Evolutionary conservation across 2,888 invertebrate genomes (phyloP), one percentile per base, ranked within the genome.

Genomic region (Drosophila siamana): DNA sequence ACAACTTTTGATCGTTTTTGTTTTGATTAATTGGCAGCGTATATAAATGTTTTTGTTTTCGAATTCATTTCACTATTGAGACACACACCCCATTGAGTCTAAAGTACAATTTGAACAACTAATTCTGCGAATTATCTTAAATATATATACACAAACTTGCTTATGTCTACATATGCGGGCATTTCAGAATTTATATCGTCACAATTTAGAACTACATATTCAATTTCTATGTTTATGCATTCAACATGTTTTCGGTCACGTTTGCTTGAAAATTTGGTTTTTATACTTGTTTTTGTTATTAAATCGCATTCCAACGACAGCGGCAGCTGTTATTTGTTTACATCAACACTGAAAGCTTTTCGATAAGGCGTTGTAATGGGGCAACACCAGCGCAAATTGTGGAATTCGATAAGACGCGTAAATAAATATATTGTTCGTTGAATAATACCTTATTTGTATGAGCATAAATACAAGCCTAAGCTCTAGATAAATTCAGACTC

Each of bases 201-300:
- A 33, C 11, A 33, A n/a, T 33, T 33, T 4, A 33, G 33, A 33
- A 8, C 36, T 16, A 51, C 16, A 33, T 3, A 9, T 15, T 44
- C 13, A 15, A 30, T 41, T 41, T 59, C 22, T 26, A n/a, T 40
- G 26, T 19, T 46, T 13, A 36, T 46, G 1, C 11, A 48, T 30
- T 43, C 15, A 74, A 68, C 78, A 69, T 73, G 82, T 68, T 74
- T n/a, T 50, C 13, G 33, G 73, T 65, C 82, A 75, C 78, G 80
- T 78, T 78, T 67, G 36, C 41, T 30, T 33, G 38, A 61, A 75
- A 44, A 46, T 47, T 48, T 65, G 7, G 24, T 66, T 9, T 51
- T 60, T 6, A 33, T 11, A 43, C 40, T n/a, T 16, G 46, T 15
- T 19, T 55, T 28, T 11, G n/a, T 26, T 22, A 22, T 7, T 15